Percentiles rank a stretch among this genome's conserved stretches.
These are phyloP conservation scores for Origma solitaria DNA, from an alignment of 2,113 vertebrate species.

Conservation along the genomic window DNA sequence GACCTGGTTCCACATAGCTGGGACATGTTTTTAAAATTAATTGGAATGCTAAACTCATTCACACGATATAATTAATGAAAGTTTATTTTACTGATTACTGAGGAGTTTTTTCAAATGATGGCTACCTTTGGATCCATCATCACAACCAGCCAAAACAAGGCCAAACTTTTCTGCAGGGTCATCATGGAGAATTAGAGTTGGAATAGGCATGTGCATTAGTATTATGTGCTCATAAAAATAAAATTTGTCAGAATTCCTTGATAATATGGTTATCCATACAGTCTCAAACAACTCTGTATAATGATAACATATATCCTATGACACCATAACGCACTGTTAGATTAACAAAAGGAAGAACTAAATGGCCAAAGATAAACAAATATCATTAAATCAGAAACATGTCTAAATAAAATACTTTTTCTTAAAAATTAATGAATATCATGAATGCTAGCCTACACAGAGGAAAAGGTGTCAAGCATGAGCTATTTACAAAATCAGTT, in stretches of 20 bases:
- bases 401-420: not conserved
- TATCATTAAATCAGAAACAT: not conserved
- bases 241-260: not conserved
- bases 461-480: not conserved
- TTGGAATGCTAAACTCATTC: not conserved
- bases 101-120: not conserved
- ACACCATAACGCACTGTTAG: not conserved
- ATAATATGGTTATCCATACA: not conserved
- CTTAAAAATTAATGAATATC: not conserved
- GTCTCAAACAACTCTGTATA: not conserved
- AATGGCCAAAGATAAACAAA: not conserved
- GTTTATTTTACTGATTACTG: not conserved
- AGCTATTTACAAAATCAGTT: not conserved
- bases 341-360: not conserved
- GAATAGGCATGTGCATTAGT: not conserved
- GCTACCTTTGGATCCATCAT: not conserved
- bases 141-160: not conserved
- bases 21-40: conserved; percentile 25
- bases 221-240: not conserved
- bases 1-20: not conserved
- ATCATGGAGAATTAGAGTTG: not conserved
- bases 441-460: not conserved
- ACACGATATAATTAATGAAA: not conserved
- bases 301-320: not conserved
- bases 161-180: not conserved